Percentiles rank a stretch among this genome's conserved stretches.
These are phyloP conservation scores for Marmota monax DNA, from an alignment of 2,113 vertebrate genomes.

Conservation along the genomic window DNA sequence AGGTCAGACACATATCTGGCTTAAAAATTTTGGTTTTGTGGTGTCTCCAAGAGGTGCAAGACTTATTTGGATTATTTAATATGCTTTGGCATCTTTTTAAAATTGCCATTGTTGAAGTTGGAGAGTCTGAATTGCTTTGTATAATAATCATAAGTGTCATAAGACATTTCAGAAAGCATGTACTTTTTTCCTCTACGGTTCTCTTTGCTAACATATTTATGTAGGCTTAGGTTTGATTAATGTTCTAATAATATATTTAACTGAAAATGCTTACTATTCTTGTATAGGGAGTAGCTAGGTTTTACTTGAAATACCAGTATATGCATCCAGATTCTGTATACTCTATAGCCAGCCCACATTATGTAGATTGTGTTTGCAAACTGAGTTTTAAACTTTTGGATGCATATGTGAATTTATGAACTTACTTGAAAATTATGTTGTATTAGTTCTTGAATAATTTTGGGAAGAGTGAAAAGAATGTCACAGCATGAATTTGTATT, in stretches of 20 bases:
- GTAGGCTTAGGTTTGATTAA: background rate
- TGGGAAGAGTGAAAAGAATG: constrained; percentile 12
- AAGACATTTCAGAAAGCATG: background rate
- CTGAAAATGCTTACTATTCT: constrained; percentile 20
- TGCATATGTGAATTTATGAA: background rate
- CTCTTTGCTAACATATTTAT: background rate
- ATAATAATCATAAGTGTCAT: constrained; percentile 59
- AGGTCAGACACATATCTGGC: background rate
- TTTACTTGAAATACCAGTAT: constrained; percentile 43
- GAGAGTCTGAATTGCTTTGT: constrained; percentile 45
- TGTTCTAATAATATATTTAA: background rate
- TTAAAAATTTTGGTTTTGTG: constrained; percentile 62
- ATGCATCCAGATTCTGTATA: background rate
- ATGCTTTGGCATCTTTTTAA: constrained; percentile 59
- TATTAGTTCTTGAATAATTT: constrained; percentile 48
- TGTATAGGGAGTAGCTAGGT: constrained; percentile 29
- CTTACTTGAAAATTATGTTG: background rate
- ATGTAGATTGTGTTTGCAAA: constrained; percentile 33
- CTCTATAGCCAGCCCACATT: background rate
- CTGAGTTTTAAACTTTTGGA: constrained; percentile 41
- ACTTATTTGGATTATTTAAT: constrained; percentile 52
- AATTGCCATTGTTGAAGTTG: constrained; percentile 46
- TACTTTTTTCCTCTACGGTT: background rate
- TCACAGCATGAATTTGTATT: background rate
- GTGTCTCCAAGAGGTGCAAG: constrained; percentile 43